A percentile compares a stretch with the other conserved stretches of the same genome.
Conservation (phyloP, 2,113 vertebrate genomes). For the Chiloscyllium plagiosum region DNA sequence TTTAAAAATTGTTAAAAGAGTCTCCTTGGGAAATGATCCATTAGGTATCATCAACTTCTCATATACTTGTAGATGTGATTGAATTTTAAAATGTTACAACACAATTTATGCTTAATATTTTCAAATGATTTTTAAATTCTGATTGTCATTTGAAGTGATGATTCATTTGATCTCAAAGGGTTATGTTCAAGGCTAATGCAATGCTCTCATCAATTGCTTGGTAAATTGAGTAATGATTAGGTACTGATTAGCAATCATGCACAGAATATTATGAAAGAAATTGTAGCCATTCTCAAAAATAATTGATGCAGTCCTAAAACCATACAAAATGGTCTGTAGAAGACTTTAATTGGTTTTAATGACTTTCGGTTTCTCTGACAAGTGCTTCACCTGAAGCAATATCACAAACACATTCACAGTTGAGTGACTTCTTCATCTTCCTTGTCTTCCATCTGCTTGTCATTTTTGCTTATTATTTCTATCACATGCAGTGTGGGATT, state of each 20-base stretch:
- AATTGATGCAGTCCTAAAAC: slow-evolving; percentile 8
- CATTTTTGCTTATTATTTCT: slow-evolving; percentile 37
- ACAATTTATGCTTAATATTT: neutral
- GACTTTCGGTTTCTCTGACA: slow-evolving; percentile 43
- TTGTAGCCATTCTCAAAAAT: slow-evolving; percentile 23
- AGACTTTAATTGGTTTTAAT: slow-evolving; percentile 41
- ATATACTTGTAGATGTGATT: neutral
- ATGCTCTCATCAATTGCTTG: neutral
- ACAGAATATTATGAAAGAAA: slow-evolving; percentile 40
- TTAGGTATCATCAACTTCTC: neutral
- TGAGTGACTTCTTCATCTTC: slow-evolving; percentile 45
- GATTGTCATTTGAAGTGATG: neutral
- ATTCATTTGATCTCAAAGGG: slow-evolving; percentile 7
- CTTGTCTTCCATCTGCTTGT: slow-evolving; percentile 35
- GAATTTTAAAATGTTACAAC: neutral
- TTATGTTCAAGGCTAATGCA: neutral
- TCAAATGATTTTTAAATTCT: neutral
- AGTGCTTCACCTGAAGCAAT: slow-evolving; percentile 42
- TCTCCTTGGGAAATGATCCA: neutral
- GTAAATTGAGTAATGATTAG: slow-evolving; percentile 44
- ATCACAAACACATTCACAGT: slow-evolving; percentile 39
- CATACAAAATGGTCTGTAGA: slow-evolving; percentile 40
- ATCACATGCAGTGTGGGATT: slow-evolving; percentile 13
- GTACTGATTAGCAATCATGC: slow-evolving; percentile 43
- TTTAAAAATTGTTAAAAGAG: neutral